Conservation (phyloP, 2,797 vertebrate species). For the Rhodeus uyekii region DNA sequence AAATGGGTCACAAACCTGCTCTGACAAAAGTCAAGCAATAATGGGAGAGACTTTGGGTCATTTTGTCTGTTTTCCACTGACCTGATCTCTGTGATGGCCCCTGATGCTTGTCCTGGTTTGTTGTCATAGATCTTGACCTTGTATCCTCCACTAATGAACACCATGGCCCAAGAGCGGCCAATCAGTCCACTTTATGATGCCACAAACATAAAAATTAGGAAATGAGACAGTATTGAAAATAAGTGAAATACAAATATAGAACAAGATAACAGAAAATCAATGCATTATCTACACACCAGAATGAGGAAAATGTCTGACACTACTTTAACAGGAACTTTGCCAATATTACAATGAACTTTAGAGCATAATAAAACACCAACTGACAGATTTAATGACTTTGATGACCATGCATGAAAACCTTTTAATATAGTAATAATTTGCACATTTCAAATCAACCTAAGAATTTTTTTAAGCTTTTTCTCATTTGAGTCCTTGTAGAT, state of each 20-base stretch:
- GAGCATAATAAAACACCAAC: background rate
- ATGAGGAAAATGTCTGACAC: background rate
- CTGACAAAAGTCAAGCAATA: background rate
- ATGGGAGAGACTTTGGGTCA: background rate
- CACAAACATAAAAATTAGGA: slow-evolving; percentile 24
- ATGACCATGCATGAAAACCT: background rate
- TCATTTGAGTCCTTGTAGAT: no score
- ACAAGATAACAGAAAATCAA: background rate
- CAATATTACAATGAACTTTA: background rate
- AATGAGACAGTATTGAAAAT: background rate
- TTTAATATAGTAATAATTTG: no score
- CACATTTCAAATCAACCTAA: no score
- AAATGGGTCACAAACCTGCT: background rate
- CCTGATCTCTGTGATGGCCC: slow-evolving; percentile 84
- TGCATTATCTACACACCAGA: background rate
- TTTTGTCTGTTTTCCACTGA: slow-evolving; percentile 61
- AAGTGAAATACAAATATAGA: background rate
- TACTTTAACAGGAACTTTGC: background rate
- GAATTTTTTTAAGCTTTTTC: no score
- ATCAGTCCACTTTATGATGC: slow-evolving; percentile 86
- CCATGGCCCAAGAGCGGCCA: slow-evolving; percentile 93
- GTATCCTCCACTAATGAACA: slow-evolving; percentile 90
- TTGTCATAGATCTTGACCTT: slow-evolving; percentile 90
- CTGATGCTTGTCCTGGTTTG: slow-evolving; percentile 82
- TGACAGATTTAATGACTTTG: background rate